These are phyloP conservation scores for Aix galericulata DNA, from an alignment of 2,113 vertebrate genomes.

Conservation along the genomic window DNA sequence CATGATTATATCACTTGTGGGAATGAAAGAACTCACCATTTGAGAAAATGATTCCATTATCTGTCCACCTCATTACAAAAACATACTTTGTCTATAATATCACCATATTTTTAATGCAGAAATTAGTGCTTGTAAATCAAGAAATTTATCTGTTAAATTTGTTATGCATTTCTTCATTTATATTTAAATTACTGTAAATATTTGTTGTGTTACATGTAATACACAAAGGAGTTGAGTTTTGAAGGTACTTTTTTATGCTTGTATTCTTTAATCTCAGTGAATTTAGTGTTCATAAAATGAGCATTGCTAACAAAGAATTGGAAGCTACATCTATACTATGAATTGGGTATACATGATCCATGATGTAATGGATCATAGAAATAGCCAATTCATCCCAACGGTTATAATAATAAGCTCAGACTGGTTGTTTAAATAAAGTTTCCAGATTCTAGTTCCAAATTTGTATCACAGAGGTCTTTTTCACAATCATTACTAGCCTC, in stretches of 20 bases:
- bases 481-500: background rate
- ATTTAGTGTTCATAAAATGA: background rate
- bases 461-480: background rate
- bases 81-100: background rate
- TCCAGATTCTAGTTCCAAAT: background rate
- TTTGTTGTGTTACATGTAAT: background rate
- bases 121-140: background rate
- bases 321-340: background rate
- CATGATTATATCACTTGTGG: background rate
- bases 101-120: background rate
- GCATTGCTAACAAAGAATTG: background rate
- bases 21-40: background rate
- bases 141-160: background rate
- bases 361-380: background rate
- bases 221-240: background rate
- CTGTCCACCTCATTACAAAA: background rate
- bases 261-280: background rate
- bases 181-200: background rate
- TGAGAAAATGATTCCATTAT: background rate
- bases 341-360: background rate
- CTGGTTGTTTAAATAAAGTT: background rate
- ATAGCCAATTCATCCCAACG: background rate
- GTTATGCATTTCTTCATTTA: background rate
- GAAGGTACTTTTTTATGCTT: background rate
- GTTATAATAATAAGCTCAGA: background rate